These are phyloP conservation scores for Urocyon cinereoargenteus DNA, from an alignment of 2,797 vertebrate species.

Conservation along the genomic window DNA sequence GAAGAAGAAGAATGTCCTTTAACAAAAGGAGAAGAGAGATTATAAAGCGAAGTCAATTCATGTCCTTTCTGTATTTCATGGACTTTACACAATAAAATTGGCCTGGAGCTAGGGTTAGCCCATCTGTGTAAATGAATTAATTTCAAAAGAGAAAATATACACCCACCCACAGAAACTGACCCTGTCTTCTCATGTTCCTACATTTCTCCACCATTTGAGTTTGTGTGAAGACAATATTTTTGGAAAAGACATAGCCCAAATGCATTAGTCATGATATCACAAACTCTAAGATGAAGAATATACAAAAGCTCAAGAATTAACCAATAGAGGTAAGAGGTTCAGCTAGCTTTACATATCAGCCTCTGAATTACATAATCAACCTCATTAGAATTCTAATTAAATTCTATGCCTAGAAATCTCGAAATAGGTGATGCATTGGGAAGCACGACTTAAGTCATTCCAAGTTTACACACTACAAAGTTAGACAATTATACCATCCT, in stretches of 20 bases:
- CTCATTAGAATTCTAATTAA: background rate
- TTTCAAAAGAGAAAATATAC: background rate
- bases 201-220: too few species aligned
- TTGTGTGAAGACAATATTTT: background rate
- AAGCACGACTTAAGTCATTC: background rate
- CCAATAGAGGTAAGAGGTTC: background rate
- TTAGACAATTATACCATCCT: background rate
- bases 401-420: background rate
- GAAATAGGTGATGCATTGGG: background rate
- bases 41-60: background rate
- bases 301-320: background rate
- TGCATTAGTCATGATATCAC: background rate
- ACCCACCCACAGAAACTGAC: background rate
- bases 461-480: background rate
- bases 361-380: background rate
- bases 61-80: background rate
- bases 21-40: background rate
- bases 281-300: background rate
- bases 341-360: background rate
- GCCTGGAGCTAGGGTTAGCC: background rate
- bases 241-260: background rate
- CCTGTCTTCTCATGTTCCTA: background rate
- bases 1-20: background rate
- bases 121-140: background rate
- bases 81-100: background rate